Conservation (phyloP, 1,140 invertebrate species). For the Holotrichia oblita region DNA sequence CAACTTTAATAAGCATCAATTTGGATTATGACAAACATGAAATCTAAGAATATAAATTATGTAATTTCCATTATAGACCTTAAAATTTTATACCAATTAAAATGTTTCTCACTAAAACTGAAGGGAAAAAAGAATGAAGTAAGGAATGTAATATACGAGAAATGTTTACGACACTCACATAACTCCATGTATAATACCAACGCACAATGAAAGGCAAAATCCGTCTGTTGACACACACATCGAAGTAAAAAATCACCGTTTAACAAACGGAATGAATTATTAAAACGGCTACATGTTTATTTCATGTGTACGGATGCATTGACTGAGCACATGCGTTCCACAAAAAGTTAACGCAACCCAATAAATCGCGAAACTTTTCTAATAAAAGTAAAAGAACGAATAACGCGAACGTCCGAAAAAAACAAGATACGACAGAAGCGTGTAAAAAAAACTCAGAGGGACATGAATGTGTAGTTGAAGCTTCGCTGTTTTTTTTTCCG, state of each 20-base stretch:
- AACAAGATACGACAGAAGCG: neutral
- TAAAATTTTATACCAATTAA: too few relatives aligned
- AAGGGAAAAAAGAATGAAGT: too few relatives aligned
- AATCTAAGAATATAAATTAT: too few relatives aligned
- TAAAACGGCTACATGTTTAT: neutral
- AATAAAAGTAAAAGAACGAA: slow-evolving; percentile 31
- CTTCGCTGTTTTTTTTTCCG: neutral
- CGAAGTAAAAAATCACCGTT: neutral
- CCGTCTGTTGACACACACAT: neutral
- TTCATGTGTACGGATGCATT: slow-evolving; percentile 18
- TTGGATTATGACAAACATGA: too few relatives aligned
- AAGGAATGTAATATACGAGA: too few relatives aligned
- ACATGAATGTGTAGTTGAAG: neutral
- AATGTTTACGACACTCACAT: too few relatives aligned
- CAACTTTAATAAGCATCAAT: too few relatives aligned
- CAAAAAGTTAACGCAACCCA: slow-evolving; percentile 2
- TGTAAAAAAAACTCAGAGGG: neutral
- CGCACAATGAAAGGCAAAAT: neutral
- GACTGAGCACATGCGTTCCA: neutral
- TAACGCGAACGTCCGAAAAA: neutral
- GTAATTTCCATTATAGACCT: too few relatives aligned
- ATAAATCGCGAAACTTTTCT: slow-evolving; percentile 10
- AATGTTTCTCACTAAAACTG: too few relatives aligned
- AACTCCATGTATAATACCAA: neutral
- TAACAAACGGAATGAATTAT: neutral